Base-by-base conservation (phyloP, 2,797 vertebrate genomes). In the Columba guinea region DNA sequence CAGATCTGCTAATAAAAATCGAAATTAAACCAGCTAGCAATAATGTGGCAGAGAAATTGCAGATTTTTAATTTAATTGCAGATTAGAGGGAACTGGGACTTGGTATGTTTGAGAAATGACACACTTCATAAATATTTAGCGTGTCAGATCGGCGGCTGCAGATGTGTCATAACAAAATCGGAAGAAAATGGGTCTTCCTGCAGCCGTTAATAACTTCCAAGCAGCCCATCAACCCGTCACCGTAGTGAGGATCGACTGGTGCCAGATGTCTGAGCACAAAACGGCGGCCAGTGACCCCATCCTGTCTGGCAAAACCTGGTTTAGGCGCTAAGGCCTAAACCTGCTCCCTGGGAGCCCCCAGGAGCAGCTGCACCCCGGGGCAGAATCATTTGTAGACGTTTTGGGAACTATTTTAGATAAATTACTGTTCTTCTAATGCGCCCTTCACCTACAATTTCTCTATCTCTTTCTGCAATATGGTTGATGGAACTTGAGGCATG, bases 41-140 rank as follows among this genome's bases (percentile, higher is more conserved):
- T 60, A 55, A 67, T 3, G 52, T 10, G 22, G 41, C 52, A 81
- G 18, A 49, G 69, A 94, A 87, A 59, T 7, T 27, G 39, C 81
- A 49, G 71, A 20, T 53, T 82, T 85, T 77, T 63, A 73, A 85
- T 91, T 91, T 90, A 32, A 78, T 15, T 80, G 41, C 67, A 80
- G 89, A 60, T 34, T 15, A 69, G 80, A 65, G 52, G 77, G 28
- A 86, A 11, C 60, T 13, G 21, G 59, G 37, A 67, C 49, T 68
- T 69, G 35, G 3, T 9, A 7, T 77, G 20, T 64, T 88, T 67
- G 67, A 74, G 82, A 93, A 87, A 21, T 32, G 73, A 87, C 89
- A 79, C 28, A 30, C 52, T 85, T 81, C 90, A 90, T 85, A 89
- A 95, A 70, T 79, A 86, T 17, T 91, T 59, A 93, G 69, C 44